phyloP scores from a whole-genome alignment of 2,113 vertebrate genomes.

The Callorhinus ursinus region DNA sequence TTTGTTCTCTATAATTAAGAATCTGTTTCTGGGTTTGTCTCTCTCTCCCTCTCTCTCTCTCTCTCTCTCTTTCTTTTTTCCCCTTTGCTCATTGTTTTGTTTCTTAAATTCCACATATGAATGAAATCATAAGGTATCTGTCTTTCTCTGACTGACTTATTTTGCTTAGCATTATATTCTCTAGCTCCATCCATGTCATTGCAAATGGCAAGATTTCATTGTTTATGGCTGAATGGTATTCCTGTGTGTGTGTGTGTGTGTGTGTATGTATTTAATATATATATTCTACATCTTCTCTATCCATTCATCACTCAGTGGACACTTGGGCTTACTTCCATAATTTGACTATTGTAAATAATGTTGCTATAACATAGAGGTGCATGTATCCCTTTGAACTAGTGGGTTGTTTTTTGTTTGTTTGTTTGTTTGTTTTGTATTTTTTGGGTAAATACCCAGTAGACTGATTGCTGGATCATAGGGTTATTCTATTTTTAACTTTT shows the following conservation, averaged over 20 bases:
- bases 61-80: too few relatives aligned
- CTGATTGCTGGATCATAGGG: not conserved
- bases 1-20: not conserved
- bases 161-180: not conserved
- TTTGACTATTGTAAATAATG: not conserved
- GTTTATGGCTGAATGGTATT: not conserved
- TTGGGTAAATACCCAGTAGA: not conserved
- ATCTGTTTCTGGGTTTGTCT: not conserved
- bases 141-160: not conserved
- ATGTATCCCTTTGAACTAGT: not conserved
- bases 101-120: not conserved
- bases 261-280: too few relatives aligned
- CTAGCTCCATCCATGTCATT: not conserved
- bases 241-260: too few relatives aligned
- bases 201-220: not conserved
- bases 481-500: not conserved
- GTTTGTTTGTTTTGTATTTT: not conserved
- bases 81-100: too few relatives aligned
- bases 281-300: not conserved
- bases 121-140: not conserved
- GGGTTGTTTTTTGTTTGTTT: too few relatives aligned
- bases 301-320: not conserved
- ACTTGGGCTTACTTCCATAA: not conserved
- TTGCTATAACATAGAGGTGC: not conserved
- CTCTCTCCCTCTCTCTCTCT: too few relatives aligned